A percentile compares a stretch with the other conserved stretches of the same genome.
phyloP scores from a whole-genome alignment of 2,797 vertebrate species.

The Brotula barbata region DNA sequence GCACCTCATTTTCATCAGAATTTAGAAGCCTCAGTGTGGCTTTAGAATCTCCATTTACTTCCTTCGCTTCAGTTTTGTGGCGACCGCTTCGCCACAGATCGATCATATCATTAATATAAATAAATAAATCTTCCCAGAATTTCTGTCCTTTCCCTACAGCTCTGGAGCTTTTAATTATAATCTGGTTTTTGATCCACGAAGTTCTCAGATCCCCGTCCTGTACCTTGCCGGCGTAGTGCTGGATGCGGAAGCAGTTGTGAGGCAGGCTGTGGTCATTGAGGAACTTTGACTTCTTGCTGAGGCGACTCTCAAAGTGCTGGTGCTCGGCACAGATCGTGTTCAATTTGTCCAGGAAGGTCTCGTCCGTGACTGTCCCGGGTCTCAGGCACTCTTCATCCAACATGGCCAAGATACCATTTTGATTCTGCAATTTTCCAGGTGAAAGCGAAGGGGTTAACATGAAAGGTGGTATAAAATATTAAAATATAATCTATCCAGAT shows the following conservation, averaged over 20 bases:
- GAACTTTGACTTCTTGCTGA: conserved; percentile 95
- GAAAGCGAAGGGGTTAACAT: too few relatives aligned
- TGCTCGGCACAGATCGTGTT: conserved; percentile 96
- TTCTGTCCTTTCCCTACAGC: not conserved
- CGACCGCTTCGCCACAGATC: too few relatives aligned
- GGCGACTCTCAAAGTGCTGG: conserved; percentile 96
- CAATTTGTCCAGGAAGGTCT: conserved; percentile 96
- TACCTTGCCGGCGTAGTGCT: conserved; percentile 99
- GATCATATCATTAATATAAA: too few relatives aligned
- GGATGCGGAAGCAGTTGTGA: conserved; percentile 97
- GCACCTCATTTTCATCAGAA: not conserved
- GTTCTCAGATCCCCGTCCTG: not conserved
- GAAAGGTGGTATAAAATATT: too few relatives aligned
- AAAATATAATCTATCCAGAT: too few relatives aligned
- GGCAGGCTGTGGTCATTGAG: conserved; percentile 94
- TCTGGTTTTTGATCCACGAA: not conserved
- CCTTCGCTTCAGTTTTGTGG: not conserved
- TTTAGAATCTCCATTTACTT: not conserved
- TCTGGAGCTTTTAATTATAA: not conserved
- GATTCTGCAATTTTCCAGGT: too few relatives aligned
- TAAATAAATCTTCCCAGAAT: not conserved
- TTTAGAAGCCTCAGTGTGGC: not conserved
- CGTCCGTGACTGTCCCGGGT: conserved; percentile 93
- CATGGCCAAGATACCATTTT: conserved; percentile 98
- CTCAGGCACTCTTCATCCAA: conserved; percentile 96